These are phyloP conservation scores for Acleris laterana DNA, from an alignment of 2,888 invertebrate genomes.

Conservation along the genomic window DNA sequence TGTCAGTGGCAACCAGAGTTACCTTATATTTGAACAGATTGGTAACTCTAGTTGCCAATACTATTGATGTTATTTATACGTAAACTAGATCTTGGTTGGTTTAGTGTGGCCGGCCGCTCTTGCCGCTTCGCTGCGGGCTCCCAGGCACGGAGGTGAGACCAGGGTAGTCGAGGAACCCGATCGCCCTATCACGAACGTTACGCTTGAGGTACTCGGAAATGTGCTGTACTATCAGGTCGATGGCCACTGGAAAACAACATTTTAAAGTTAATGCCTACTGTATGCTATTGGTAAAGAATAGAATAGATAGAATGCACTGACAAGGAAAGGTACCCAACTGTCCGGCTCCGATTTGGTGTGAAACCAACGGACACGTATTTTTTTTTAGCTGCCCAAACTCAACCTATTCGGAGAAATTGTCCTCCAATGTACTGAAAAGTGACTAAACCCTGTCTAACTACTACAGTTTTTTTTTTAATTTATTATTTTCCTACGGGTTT, in stretches of 20 bases:
- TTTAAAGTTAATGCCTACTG: no score
- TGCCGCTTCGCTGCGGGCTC: conserved; percentile 70
- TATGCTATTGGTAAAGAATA: no score
- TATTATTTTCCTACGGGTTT: no score
- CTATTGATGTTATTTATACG: background rate
- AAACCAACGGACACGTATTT: no score
- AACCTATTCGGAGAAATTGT: no score
- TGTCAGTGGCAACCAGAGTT: background rate
- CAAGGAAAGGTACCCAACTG: no score
- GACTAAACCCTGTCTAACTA: no score
- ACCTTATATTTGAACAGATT: background rate
- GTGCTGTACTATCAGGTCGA: conserved; percentile 98
- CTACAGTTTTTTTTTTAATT: no score
- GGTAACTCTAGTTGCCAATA: background rate
- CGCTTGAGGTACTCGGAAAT: conserved; percentile 94
- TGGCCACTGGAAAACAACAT: conserved; percentile 91
- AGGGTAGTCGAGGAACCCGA: conserved; percentile 49
- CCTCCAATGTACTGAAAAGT: no score
- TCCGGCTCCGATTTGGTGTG: no score
- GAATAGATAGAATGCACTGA: no score
- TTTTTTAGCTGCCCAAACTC: no score
- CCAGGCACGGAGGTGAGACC: conserved; percentile 65
- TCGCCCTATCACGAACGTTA: conserved; percentile 55
- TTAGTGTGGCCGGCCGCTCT: conserved; percentile 75
- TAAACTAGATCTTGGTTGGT: conserved; percentile 13